A percentile compares a stretch with the other conserved stretches of the same genome.
Evolutionary conservation across 1,140 invertebrate species (phyloP).

Genomic region (Meloidogyne chitwoodi): DNA sequence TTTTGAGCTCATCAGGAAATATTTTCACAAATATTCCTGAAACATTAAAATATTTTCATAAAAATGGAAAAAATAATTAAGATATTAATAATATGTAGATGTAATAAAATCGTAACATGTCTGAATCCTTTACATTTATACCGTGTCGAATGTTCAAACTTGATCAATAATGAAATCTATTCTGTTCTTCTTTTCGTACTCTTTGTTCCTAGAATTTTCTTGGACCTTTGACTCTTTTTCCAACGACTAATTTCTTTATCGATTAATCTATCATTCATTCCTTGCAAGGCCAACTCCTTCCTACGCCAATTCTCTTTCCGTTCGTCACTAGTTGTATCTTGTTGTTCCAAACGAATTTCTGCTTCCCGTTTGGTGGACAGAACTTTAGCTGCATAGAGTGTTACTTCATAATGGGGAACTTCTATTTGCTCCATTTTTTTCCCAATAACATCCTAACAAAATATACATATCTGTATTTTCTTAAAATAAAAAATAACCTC

Average conservation of each 20-base stretch:
- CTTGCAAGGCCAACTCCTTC: slow-evolving; percentile 79
- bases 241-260: slow-evolving; percentile 63
- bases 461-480: slow-evolving; percentile 69
- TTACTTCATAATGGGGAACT: slow-evolving; percentile 66
- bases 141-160: too few relatives aligned
- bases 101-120: too few relatives aligned
- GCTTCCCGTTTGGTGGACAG: slow-evolving; percentile 83
- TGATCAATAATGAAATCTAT: background rate
- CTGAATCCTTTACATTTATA: too few relatives aligned
- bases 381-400: slow-evolving; percentile 82
- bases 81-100: too few relatives aligned
- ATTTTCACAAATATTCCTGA: too few relatives aligned
- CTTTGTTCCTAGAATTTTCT: background rate
- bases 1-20: background rate
- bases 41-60: too few relatives aligned
- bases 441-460: slow-evolving; percentile 74
- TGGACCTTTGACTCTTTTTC: background rate
- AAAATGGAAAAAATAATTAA: too few relatives aligned
- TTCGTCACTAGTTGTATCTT: slow-evolving; percentile 75
- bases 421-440: slow-evolving; percentile 70
- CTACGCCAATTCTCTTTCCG: slow-evolving; percentile 78
- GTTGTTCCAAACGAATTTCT: slow-evolving; percentile 82
- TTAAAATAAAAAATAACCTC: slow-evolving; percentile 62
- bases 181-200: background rate
- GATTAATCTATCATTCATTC: slow-evolving; percentile 74